Conservation (phyloP, 2,888 invertebrate genomes). For the Creontiades dilutus region DNA sequence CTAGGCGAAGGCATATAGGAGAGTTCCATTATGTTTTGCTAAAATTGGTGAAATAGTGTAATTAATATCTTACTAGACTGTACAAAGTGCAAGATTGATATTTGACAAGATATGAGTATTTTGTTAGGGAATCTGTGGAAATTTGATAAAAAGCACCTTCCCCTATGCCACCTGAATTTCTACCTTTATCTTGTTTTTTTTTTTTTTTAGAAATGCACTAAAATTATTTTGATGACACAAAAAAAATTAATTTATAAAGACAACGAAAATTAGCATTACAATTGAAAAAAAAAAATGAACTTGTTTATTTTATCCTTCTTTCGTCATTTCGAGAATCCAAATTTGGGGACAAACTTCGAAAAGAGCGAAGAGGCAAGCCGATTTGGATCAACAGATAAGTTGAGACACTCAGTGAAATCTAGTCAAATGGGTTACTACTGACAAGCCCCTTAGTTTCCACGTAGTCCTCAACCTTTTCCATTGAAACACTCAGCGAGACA, state of each 20-base stretch:
- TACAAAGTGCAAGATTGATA: background rate
- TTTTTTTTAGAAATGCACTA: background rate
- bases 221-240: background rate
- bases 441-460: background rate
- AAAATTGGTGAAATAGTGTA: background rate
- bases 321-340: too few species aligned
- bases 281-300: background rate
- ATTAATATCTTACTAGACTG: background rate
- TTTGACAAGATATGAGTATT: background rate
- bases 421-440: background rate
- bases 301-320: background rate
- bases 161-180: constrained; percentile 19
- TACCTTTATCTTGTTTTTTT: background rate
- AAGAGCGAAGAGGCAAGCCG: background rate
- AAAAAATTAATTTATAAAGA: constrained; percentile 6
- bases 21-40: too few species aligned
- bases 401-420: background rate
- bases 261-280: background rate
- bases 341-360: too few species aligned
- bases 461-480: too few species aligned
- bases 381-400: background rate
- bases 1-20: background rate
- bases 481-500: too few species aligned
- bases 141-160: background rate
- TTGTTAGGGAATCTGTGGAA: background rate